Conservation (phyloP, 2,113 vertebrate species). For the Nyctibius bracteatus region DNA sequence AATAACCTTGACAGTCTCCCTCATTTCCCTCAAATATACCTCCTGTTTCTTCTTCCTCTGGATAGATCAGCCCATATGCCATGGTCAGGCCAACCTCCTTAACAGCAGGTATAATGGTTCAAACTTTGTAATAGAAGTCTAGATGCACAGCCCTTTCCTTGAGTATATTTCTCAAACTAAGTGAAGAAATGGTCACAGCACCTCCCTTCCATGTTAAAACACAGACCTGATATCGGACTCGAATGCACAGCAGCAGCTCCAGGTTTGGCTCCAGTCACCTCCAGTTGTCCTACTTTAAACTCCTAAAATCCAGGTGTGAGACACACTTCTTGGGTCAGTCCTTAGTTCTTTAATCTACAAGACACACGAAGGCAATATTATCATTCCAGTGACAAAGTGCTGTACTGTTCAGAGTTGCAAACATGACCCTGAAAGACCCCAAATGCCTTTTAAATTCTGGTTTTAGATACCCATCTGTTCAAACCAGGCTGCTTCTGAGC, state of each 20-base stretch:
- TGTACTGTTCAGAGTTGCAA: neutral
- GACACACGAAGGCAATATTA: neutral
- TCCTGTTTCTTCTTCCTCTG: neutral
- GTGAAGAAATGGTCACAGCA: neutral
- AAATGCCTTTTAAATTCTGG: neutral
- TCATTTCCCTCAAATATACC: neutral
- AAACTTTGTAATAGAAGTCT: neutral
- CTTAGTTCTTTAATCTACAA: neutral
- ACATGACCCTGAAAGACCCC: neutral
- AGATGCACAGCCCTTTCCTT: neutral
- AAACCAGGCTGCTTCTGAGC: neutral
- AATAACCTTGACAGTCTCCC: neutral
- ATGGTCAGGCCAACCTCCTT: neutral
- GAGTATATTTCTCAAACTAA: neutral
- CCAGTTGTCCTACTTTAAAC: neutral
- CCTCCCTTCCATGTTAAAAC: neutral
- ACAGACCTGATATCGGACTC: neutral
- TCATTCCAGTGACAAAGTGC: neutral
- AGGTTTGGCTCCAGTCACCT: neutral
- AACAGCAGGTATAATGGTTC: neutral
- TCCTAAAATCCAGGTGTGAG: neutral
- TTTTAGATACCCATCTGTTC: neutral
- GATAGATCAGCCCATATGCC: neutral
- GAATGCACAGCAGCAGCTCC: neutral
- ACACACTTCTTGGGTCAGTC: neutral